Conservation (phyloP, 2,113 vertebrate genomes). For the Carassius gibelio region DNA sequence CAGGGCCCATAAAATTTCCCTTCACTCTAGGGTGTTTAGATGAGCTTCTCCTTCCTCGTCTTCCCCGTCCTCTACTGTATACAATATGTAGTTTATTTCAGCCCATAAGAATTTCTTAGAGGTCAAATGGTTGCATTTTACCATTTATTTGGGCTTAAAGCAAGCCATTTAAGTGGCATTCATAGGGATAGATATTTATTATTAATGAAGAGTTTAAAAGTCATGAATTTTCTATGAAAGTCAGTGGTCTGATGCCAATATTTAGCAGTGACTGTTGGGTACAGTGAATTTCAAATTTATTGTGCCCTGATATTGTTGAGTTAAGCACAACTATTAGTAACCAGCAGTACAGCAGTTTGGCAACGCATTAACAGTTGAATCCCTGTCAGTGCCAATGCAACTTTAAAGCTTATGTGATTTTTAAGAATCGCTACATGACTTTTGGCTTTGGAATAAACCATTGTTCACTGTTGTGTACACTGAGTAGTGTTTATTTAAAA, state of each 20-base stretch:
- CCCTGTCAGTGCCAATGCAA: background rate
- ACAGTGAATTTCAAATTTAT: background rate
- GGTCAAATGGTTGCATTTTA: background rate
- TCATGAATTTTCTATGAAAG: too few relatives aligned
- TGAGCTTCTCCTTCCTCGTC: slow-evolving; percentile 31
- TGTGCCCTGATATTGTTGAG: background rate
- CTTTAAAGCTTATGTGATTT: background rate
- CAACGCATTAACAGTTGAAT: background rate
- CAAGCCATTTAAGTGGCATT: background rate
- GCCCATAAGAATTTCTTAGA: background rate
- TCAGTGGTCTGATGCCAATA: background rate
- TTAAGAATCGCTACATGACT: background rate
- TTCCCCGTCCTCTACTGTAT: slow-evolving; percentile 24
- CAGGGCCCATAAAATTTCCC: slow-evolving; percentile 62
- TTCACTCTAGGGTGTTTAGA: slow-evolving; percentile 60
- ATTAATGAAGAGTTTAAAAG: too few relatives aligned
- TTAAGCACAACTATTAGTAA: background rate
- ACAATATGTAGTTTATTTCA: slow-evolving; percentile 17
- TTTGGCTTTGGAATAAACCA: background rate
- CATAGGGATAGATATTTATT: background rate
- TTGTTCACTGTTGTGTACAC: background rate
- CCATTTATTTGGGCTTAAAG: background rate
- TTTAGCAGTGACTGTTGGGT: background rate
- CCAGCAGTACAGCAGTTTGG: background rate
- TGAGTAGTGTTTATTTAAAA: slow-evolving; percentile 2